Evolutionary conservation across 2,797 vertebrate genomes (phyloP).

Genomic region (Chaetodon trifasciatus): DNA sequence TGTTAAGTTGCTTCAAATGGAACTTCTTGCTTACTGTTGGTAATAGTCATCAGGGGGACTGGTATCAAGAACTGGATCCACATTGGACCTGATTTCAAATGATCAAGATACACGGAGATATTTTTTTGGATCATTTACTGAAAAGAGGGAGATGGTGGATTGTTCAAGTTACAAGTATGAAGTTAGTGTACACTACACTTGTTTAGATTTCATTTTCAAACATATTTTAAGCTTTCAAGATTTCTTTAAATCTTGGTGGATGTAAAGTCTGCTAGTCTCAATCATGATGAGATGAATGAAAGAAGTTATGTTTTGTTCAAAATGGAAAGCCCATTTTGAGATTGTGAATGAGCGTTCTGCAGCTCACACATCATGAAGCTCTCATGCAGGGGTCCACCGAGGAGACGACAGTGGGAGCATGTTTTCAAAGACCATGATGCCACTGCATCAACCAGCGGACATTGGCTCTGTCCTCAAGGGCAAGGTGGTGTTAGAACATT

Average conservation of each 20-base stretch:
- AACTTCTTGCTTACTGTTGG: constrained; percentile 9
- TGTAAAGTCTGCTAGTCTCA: not conserved
- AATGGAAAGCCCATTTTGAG: not conserved
- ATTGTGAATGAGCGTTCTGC: too few species aligned
- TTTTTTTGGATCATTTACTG: not conserved
- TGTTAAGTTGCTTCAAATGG: constrained; percentile 28
- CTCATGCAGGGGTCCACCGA: too few species aligned
- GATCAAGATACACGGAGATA: not conserved
- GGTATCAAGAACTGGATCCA: not conserved
- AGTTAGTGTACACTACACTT: too few species aligned
- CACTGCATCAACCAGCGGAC: too few species aligned
- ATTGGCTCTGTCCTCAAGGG: not conserved
- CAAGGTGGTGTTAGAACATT: not conserved
- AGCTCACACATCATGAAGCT: too few species aligned
- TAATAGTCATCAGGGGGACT: not conserved
- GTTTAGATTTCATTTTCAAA: too few species aligned
- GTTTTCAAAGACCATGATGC: too few species aligned
- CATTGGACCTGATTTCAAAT: not conserved
- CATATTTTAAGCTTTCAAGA: too few species aligned
- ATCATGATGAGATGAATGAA: not conserved
- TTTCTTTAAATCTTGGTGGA: too few species aligned
- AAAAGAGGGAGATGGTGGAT: not conserved
- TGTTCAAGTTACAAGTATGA: not conserved
- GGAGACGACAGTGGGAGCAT: too few species aligned
- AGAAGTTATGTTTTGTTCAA: not conserved